phyloP scores from a whole-genome alignment of 2,888 invertebrate genomes.

The Dolomedes plantarius region DNA sequence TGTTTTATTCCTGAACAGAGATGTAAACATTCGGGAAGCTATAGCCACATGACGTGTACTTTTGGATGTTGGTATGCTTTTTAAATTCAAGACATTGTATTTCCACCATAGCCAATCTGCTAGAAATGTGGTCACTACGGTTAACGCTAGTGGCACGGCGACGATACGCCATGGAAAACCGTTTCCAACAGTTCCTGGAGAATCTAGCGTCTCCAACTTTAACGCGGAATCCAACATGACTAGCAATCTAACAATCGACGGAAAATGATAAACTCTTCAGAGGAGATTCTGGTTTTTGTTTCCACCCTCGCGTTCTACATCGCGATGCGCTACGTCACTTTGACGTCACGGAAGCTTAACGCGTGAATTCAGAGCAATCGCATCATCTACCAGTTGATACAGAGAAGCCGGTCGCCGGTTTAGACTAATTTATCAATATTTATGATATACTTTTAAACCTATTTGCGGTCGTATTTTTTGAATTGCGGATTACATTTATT shows the following conservation, averaged over 20 bases:
- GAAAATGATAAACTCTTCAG: background rate
- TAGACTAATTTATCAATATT: no score
- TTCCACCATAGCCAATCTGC: constrained; percentile 54
- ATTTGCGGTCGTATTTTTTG: no score
- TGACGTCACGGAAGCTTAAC: background rate
- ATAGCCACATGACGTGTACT: constrained; percentile 35
- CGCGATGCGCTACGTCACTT: constrained; percentile 16
- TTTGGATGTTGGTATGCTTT: constrained; percentile 39
- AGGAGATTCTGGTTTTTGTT: constrained; percentile 42
- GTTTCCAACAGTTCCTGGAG: background rate
- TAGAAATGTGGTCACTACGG: constrained; percentile 4
- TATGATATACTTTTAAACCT: no score
- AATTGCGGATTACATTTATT: no score
- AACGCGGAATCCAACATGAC: constrained; percentile 29
- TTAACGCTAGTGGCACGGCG: background rate
- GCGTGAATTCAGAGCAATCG: background rate
- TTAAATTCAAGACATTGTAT: constrained; percentile 27
- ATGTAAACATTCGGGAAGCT: constrained; percentile 19
- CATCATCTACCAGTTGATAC: no score
- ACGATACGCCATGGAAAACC: background rate
- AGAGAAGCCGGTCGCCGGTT: no score
- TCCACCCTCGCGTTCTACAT: constrained; percentile 41
- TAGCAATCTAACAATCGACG: background rate
- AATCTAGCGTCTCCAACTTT: background rate
- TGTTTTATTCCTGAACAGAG: constrained; percentile 40